These are phyloP conservation scores for Otolemur crassicaudatus DNA, from an alignment of 2,797 vertebrate species.

Conservation along the genomic window DNA sequence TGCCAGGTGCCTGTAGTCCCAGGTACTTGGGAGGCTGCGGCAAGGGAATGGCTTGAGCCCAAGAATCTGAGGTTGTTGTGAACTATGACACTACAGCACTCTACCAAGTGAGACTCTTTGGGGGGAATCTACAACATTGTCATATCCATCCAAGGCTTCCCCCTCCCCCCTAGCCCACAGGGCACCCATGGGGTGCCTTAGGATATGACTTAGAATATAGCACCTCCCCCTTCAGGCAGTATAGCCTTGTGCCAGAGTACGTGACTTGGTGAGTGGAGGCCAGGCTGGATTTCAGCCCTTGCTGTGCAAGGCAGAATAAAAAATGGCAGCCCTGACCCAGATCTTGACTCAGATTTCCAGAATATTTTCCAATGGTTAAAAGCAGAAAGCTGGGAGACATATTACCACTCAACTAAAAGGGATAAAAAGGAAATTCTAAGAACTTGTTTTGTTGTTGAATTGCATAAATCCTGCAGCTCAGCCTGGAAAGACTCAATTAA, in stretches of 20 bases:
- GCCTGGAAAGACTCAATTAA: constrained; percentile 68
- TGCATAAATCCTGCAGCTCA: constrained; percentile 51
- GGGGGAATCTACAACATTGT: background rate
- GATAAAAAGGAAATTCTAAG: background rate
- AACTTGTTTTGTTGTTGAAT: constrained; percentile 5
- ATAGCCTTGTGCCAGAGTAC: background rate
- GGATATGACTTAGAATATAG: background rate
- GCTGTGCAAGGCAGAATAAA: background rate
- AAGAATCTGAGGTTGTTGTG: background rate
- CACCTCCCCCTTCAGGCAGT: background rate
- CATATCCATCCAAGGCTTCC: background rate
- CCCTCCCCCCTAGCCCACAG: background rate
- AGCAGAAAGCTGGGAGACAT: background rate
- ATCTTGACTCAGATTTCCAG: background rate
- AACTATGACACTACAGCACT: background rate
- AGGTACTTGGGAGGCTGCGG: background rate
- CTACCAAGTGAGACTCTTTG: background rate
- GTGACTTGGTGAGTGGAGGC: background rate
- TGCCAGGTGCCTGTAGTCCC: background rate
- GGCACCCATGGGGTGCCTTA: background rate
- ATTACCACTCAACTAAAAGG: background rate
- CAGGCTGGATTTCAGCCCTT: background rate
- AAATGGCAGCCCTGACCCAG: background rate
- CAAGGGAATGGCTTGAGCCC: background rate
- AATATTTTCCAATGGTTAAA: background rate